phyloP scores from a whole-genome alignment of 2,888 invertebrate species.

The Platynereis dumerilii region DNA sequence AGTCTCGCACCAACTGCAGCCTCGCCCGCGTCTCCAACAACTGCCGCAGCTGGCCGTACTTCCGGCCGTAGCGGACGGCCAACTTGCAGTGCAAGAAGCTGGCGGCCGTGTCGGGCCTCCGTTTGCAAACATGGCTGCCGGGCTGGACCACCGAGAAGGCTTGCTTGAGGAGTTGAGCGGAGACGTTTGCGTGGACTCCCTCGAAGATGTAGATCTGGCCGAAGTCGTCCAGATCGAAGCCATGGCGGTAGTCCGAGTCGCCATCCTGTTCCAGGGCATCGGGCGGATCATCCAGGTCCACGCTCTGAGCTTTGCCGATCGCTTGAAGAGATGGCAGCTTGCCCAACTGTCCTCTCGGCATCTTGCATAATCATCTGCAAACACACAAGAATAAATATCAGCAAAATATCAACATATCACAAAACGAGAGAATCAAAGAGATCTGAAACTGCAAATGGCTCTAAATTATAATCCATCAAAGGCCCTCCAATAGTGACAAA shows the following conservation, averaged over 20 bases:
- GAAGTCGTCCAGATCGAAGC: slow-evolving; percentile 14
- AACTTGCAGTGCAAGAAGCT: slow-evolving; percentile 56
- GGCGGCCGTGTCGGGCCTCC: slow-evolving; percentile 25
- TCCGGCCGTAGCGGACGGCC: slow-evolving; percentile 46
- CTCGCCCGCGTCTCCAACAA: slow-evolving; percentile 51
- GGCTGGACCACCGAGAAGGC: slow-evolving; percentile 52
- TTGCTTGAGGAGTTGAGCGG: slow-evolving; percentile 44
- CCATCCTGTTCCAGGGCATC: slow-evolving; percentile 7
- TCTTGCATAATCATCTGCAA: slow-evolving; percentile 13
- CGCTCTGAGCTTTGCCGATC: slow-evolving; percentile 45
- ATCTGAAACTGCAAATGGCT: too few species aligned
- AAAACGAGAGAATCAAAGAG: too few species aligned
- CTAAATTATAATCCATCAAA: too few species aligned
- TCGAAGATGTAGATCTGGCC: slow-evolving; percentile 38
- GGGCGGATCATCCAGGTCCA: slow-evolving; percentile 50
- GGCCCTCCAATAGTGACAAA: too few species aligned
- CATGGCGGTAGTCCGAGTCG: slow-evolving; percentile 14
- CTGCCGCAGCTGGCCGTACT: slow-evolving; percentile 48
- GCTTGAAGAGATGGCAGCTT: slow-evolving; percentile 47
- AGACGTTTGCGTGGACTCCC: slow-evolving; percentile 46
- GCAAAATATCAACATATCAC: neutral
- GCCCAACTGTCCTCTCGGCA: slow-evolving; percentile 28
- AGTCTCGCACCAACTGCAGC: slow-evolving; percentile 54
- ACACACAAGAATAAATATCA: neutral
- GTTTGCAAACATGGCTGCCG: slow-evolving; percentile 52